Evolutionary conservation across 2,888 invertebrate genomes (phyloP), one percentile per base, ranked within the genome.

Genomic region (Drosophila tanythrix): DNA sequence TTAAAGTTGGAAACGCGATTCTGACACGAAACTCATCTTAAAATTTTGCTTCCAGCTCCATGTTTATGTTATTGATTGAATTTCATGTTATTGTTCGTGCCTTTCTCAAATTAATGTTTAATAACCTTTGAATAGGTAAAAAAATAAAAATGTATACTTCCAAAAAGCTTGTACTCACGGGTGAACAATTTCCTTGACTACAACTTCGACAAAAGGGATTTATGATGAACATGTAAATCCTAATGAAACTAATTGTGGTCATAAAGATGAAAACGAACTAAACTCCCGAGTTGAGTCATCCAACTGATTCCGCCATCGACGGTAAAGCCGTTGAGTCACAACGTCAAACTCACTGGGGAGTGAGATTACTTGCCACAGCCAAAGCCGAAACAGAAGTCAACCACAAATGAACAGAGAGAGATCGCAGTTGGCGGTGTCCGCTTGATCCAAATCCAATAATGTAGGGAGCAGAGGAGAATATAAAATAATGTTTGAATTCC

Each of bases 401-500:
- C n/a, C 15, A 56, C 13, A n/a, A 70, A 70, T 0, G 48, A 0
- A 1, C 11, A 35, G 4, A 80, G 2, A 3, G 13, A 15, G 1
- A 50, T 0, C 27, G 53, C 35, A 0, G 36, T 29, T 6, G 29
- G 10, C 13, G 4, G 1, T 0, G 40, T 7, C 51, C 53, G 67
- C 5, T 55, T 59, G 2, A 73, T 53, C 48, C 57, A 59, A 1
- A 51, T 5, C 10, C 70, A 43, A 13, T 64, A 5, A 10, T 36
- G 43, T 1, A 60, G 0, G 8, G 43, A 29, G 13, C 40, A 25
- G 1, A 63, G 10, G 31, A 38, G 8, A 21, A 57, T 51, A 10
- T 11, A 1, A 33, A 11, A 31, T 1, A 27, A 0, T 0, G 0
- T 2, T 1, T 1, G 8, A 8, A 53, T 10, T 31, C 4, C 1